Percentiles rank a stretch among this genome's conserved stretches.
Evolutionary conservation across 2,888 invertebrate species (phyloP).

Genomic region (Callosobruchus maculatus): DNA sequence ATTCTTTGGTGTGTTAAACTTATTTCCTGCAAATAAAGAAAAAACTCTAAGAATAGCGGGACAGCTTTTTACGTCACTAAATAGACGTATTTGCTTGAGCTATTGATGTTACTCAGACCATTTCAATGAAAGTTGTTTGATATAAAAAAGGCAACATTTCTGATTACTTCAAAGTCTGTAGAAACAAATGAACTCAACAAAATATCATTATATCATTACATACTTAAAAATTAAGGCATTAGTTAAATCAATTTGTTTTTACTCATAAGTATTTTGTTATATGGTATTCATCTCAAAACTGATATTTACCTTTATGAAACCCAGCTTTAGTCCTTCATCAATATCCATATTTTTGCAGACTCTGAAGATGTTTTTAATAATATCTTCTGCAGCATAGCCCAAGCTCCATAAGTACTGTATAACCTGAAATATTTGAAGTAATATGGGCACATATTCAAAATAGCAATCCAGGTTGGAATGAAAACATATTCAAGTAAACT

Average conservation of each 20-base stretch:
- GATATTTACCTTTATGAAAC: constrained; percentile 63
- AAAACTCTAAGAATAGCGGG: neutral
- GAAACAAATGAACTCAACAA: no score
- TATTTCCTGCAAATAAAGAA: constrained; percentile 64
- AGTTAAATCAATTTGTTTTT: neutral
- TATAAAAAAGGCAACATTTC: no score
- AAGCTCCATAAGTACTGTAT: constrained; percentile 86
- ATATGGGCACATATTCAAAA: neutral
- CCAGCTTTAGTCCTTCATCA: constrained; percentile 76
- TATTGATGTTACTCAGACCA: no score
- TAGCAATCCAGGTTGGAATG: neutral
- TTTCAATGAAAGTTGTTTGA: no score
- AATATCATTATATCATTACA: no score
- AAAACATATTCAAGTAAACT: no score
- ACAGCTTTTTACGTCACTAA: no score
- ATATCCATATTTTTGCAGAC: constrained; percentile 85
- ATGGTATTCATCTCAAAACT: neutral
- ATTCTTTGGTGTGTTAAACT: constrained; percentile 87
- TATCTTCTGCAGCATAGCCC: constrained; percentile 96
- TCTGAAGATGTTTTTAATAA: constrained; percentile 90
- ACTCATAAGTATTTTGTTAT: no score
- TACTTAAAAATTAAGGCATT: no score
- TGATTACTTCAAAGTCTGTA: no score
- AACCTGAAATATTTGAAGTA: constrained; percentile 52
- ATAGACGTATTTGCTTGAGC: no score